These are phyloP conservation scores for Leiothrix lutea DNA, from an alignment of 2,113 vertebrate genomes.

Conservation along the genomic window DNA sequence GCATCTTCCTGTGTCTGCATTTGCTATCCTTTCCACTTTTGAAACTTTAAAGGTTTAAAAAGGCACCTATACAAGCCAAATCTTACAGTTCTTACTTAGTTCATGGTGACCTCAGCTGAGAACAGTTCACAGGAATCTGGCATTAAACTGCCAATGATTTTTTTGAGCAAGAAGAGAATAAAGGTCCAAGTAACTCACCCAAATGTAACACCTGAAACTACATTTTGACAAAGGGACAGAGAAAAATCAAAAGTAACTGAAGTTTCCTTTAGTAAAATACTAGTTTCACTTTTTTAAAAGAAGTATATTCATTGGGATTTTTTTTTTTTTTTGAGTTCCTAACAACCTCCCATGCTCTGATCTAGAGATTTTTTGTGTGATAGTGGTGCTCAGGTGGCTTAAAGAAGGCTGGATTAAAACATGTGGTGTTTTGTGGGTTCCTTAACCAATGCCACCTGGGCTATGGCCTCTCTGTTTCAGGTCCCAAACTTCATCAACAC, in stretches of 20 bases:
- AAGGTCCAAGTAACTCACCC: not conserved
- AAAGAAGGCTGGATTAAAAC: not conserved
- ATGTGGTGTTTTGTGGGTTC: not conserved
- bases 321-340: not conserved
- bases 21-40: not conserved
- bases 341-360: not conserved
- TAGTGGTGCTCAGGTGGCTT: not conserved
- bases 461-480: slow-evolving; percentile 58
- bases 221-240: not conserved
- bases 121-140: not conserved
- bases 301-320: fast-evolving
- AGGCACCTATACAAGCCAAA: not conserved
- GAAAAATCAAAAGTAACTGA: not conserved
- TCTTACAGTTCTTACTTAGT: not conserved
- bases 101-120: not conserved
- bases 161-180: not conserved
- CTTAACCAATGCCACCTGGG: not conserved
- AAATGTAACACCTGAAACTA: not conserved
- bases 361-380: fast-evolving
- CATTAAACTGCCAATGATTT: not conserved
- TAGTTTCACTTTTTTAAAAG: not conserved
- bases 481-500: slow-evolving; percentile 97
- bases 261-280: not conserved
- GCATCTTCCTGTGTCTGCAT: not conserved
- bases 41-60: not conserved